phyloP scores from a whole-genome alignment of 2,888 invertebrate genomes.

The Ophion ventricosus region DNA sequence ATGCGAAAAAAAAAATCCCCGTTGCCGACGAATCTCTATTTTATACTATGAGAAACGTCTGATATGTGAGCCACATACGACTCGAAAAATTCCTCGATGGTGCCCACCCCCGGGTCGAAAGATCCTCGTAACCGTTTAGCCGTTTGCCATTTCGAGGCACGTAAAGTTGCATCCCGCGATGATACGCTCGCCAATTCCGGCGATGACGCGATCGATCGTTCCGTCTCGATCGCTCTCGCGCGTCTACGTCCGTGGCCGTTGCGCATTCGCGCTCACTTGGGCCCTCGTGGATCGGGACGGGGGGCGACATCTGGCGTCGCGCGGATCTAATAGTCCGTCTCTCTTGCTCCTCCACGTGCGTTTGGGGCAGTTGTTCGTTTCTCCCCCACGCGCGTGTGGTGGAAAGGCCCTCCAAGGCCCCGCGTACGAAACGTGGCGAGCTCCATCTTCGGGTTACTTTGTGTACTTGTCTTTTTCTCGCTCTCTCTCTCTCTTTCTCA shows the following conservation, averaged over 20 bases:
- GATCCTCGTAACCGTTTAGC: constrained; percentile 24
- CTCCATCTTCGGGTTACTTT: constrained; percentile 50
- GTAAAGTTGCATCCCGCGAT: constrained; percentile 48
- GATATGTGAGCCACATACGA: not conserved
- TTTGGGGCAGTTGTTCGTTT: constrained; percentile 4
- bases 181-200: constrained; percentile 72
- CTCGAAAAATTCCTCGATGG: constrained; percentile 19
- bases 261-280: not conserved
- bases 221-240: constrained; percentile 46
- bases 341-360: constrained; percentile 40
- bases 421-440: constrained; percentile 24
- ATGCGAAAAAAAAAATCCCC: not conserved
- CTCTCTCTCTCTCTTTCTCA: constrained; percentile 9
- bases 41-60: not conserved
- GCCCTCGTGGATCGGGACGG: constrained; percentile 9
- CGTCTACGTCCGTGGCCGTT: constrained; percentile 35
- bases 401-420: constrained; percentile 56
- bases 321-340: not conserved
- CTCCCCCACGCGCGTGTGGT: constrained; percentile 1
- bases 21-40: not conserved
- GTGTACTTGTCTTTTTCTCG: constrained; percentile 4
- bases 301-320: constrained; percentile 54
- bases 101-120: not conserved
- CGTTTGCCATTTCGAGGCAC: constrained; percentile 57
- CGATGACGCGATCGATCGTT: constrained; percentile 76